These are phyloP conservation scores for Ictalurus punctatus DNA, from an alignment of 2,113 vertebrate genomes.

Conservation along the genomic window DNA sequence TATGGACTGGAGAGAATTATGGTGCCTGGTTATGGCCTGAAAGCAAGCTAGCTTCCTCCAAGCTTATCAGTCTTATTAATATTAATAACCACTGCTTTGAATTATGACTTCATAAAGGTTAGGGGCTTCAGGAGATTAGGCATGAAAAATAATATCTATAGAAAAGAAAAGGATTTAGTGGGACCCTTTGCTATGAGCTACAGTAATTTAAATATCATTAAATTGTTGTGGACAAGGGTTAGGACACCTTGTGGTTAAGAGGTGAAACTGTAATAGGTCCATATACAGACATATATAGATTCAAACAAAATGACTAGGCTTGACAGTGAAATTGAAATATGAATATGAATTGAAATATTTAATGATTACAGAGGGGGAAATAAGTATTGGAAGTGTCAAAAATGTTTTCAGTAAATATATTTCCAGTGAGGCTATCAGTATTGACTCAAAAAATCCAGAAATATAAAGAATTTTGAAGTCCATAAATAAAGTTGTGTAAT, in stretches of 20 bases:
- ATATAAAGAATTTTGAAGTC: too few relatives aligned
- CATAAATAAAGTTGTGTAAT: too few relatives aligned
- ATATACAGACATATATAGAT: not conserved
- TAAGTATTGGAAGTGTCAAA: too few relatives aligned
- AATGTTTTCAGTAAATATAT: too few relatives aligned
- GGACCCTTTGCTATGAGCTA: not conserved
- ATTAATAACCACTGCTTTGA: constrained; percentile 14
- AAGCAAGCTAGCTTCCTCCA: constrained; percentile 6
- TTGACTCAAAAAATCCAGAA: too few relatives aligned
- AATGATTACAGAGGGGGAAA: not conserved
- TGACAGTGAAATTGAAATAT: too few relatives aligned
- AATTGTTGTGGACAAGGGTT: not conserved
- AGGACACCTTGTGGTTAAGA: not conserved
- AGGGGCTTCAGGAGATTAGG: not conserved
- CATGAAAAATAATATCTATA: not conserved
- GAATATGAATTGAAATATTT: too few relatives aligned
- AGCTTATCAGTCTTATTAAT: constrained; percentile 18
- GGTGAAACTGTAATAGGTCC: not conserved
- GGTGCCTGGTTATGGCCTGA: not conserved
- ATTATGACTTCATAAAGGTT: constrained; percentile 5
- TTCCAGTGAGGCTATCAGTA: too few relatives aligned
- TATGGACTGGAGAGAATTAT: not conserved
- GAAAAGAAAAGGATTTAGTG: not conserved
- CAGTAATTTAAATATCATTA: not conserved
- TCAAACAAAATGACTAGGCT: not conserved